phyloP scores from a whole-genome alignment of 2,113 vertebrate species.

The Onychostoma macrolepis region DNA sequence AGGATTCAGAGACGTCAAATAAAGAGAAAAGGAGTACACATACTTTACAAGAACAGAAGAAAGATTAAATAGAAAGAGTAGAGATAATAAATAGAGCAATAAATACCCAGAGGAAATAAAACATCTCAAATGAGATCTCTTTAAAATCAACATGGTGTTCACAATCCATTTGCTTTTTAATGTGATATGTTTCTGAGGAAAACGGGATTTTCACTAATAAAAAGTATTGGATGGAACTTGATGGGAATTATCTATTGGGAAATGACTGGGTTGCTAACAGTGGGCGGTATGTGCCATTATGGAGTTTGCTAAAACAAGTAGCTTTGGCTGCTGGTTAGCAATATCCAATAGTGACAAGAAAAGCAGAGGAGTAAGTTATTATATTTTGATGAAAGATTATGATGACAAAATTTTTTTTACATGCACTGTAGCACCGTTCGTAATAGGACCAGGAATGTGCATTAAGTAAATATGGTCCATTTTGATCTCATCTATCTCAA shows the following conservation, averaged over 20 bases:
- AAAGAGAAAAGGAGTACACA: background rate
- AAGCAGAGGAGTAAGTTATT: background rate
- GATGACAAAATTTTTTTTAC: background rate
- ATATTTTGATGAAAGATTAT: background rate
- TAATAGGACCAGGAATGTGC: background rate
- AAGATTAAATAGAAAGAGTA: background rate
- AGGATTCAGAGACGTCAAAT: background rate
- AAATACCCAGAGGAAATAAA: background rate
- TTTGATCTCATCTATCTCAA: background rate
- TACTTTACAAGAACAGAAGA: background rate
- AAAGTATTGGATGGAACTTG: background rate
- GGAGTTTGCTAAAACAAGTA: background rate
- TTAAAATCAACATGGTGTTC: conserved; percentile 13
- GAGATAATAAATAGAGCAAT: conserved; percentile 47
- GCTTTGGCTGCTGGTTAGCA: background rate
- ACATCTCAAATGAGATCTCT: conserved; percentile 16
- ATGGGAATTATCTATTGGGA: background rate
- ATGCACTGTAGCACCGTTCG: background rate
- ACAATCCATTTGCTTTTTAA: background rate
- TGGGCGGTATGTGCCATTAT: background rate
- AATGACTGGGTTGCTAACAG: background rate
- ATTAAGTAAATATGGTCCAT: background rate
- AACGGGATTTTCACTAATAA: background rate
- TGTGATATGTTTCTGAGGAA: background rate
- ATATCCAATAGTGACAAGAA: background rate